These are phyloP conservation scores for Echinarachnius parma DNA, from an alignment of 53 echinoderm and acorn worm species.

Conservation along the genomic window DNA sequence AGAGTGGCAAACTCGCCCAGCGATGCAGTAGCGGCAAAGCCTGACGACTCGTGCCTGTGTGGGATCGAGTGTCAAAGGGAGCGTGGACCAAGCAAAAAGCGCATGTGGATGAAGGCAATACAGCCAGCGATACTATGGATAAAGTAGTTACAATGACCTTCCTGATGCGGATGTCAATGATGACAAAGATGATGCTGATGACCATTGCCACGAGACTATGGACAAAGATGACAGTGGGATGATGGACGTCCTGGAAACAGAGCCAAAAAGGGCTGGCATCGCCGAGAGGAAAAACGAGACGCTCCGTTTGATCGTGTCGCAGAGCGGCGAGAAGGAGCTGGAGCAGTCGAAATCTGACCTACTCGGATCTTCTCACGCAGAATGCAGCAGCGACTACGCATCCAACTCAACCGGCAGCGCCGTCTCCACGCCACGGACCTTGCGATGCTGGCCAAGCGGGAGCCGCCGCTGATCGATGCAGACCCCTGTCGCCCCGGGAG, in stretches of 20 bases:
- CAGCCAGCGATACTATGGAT: not conserved
- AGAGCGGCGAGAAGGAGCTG: constrained; percentile 7
- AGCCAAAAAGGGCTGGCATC: constrained; percentile 14
- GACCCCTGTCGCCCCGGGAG: too few relatives aligned
- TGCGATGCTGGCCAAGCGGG: constrained; percentile 17
- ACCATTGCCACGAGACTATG: constrained; percentile 6
- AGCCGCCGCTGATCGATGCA: constrained; percentile 10
- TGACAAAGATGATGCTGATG: not conserved
- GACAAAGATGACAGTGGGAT: constrained; percentile 39
- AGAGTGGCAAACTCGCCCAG: constrained; percentile 17
- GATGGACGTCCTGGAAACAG: constrained; percentile 10
- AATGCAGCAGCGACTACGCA: constrained; percentile 41
- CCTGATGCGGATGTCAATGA: not conserved
- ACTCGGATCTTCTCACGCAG: constrained; percentile 16
- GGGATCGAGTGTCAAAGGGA: too few relatives aligned
- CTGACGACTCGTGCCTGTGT: too few relatives aligned
- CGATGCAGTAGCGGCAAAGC: too few relatives aligned
- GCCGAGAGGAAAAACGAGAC: constrained; percentile 37
- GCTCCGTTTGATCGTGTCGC: constrained; percentile 16
- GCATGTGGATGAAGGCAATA: not conserved
- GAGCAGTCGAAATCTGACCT: constrained; percentile 15
- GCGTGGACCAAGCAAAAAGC: too few relatives aligned
- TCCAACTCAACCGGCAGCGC: constrained; percentile 44
- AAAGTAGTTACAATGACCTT: not conserved
- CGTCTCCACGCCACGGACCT: constrained; percentile 42